Base-by-base conservation (phyloP, 35 echinoderm and acorn worm genomes). In the Apostichopus japonicus region DNA sequence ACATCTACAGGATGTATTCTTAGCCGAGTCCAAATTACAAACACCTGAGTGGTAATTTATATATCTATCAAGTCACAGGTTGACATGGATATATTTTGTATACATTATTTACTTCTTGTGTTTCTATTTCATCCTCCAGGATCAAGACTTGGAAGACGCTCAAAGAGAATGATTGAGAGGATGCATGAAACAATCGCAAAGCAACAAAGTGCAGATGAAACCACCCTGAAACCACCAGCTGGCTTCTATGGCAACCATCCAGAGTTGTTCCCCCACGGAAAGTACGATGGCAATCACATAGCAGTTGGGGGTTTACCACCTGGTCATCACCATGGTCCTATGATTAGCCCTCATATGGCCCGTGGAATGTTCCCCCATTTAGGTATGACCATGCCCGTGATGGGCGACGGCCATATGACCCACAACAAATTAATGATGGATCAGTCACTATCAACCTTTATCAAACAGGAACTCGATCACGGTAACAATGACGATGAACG, bases 171-270 rank as follows among this genome's bases (percentile, higher is more conserved):
- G 97, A 99, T 99, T 81, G 97, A 99, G 72, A 96, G 94, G 67
- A 99, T 99, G 97, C 97, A 99, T 72, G 97, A 99, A 71, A 99
- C 95, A 44, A 99, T 99, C 23, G 95, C 97, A 70, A 94, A 96
- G 27, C 95, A 99, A 90, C 95, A 93, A 4, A 98, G 84, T 77
- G 87, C 92, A 78, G 96, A 94, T 17, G 96, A 98, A 19, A 76
- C 72, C 56, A 92, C 94, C 22, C 83, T 93, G 16, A 95, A 95
- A 79, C 83, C 83, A 77, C 92, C 96, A 70, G 96, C 96, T 56
- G 96, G 96, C 90, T 98, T 98, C 80, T 98, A 98, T 79, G 92
- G 96, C 90, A 98, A 98, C 94, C 96, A 98, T 54, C 96, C 94
- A 22, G 94, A 94, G 55, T 77, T 98, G 90, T 98, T 98, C 82